Evolutionary conservation across 2,888 invertebrate genomes (phyloP).

Genomic region (Drosophila longiperda): DNA sequence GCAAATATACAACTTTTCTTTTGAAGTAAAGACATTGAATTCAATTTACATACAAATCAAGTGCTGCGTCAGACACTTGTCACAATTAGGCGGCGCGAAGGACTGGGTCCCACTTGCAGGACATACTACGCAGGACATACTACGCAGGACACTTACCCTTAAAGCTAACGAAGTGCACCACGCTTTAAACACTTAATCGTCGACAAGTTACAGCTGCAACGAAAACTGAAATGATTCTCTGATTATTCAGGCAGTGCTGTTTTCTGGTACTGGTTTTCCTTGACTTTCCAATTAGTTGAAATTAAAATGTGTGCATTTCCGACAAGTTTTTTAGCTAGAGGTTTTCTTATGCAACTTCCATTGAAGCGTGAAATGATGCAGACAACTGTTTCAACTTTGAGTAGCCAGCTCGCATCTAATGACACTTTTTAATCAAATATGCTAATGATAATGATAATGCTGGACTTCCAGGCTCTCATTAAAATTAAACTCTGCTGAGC

Average conservation of each 20-base stretch:
- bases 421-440: conserved; percentile 82
- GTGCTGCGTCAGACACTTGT: conserved; percentile 59
- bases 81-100: conserved; percentile 50
- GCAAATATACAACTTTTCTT: conserved; percentile 55
- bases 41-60: conserved; percentile 82
- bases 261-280: conserved; percentile 20
- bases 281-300: conserved; percentile 74
- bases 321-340: conserved; percentile 61
- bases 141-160: conserved; percentile 37
- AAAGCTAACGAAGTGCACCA: conserved; percentile 72
- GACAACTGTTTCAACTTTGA: conserved; percentile 31
- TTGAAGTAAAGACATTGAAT: conserved; percentile 64
- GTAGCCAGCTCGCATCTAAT: conserved; percentile 54
- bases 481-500: conserved; percentile 48
- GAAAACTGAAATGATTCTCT: conserved; percentile 2
- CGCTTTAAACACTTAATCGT: conserved; percentile 77
- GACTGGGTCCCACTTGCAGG: not conserved
- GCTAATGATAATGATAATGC: conserved; percentile 80
- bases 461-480: conserved; percentile 56
- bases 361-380: conserved; percentile 68
- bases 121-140: not conserved
- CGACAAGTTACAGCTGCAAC: conserved; percentile 26
- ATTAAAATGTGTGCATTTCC: conserved; percentile 71
- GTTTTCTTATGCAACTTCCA: conserved; percentile 68
- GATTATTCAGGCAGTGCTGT: conserved; percentile 10